Evolutionary conservation across 2,888 invertebrate genomes (phyloP).

Genomic region (Alloscopus bannaensis): DNA sequence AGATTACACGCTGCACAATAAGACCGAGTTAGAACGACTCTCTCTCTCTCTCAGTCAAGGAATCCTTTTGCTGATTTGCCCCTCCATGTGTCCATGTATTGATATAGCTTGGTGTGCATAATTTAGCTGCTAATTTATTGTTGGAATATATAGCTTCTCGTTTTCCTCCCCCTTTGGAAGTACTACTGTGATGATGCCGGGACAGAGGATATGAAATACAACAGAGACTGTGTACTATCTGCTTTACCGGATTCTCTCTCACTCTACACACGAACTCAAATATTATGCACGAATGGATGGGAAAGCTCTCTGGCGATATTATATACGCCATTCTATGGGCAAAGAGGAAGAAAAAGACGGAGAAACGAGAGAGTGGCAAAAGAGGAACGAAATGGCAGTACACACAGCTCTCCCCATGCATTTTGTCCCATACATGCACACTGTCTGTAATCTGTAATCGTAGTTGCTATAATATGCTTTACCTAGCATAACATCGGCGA

Average conservation of each 20-base stretch:
- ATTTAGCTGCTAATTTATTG: conserved; percentile 66
- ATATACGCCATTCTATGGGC: conserved; percentile 33
- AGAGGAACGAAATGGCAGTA: not conserved
- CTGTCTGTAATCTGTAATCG: no score
- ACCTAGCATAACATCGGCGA: conserved; percentile 18
- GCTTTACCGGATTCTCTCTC: no score
- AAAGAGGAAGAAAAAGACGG: conserved; percentile 53
- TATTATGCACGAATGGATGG: conserved; percentile 61
- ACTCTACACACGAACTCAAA: no score
- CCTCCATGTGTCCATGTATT: conserved; percentile 17
- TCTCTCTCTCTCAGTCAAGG: not conserved
- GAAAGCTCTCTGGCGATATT: conserved; percentile 42
- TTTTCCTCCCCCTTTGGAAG: conserved; percentile 58
- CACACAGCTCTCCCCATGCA: not conserved
- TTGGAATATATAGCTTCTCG: conserved; percentile 52
- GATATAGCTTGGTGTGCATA: conserved; percentile 49
- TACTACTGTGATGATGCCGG: conserved; percentile 21
- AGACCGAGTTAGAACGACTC: not conserved
- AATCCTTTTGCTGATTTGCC: conserved; percentile 20
- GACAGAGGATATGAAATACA: not conserved
- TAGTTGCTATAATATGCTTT: not conserved
- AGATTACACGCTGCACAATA: conserved; percentile 14
- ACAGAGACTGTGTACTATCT: no score
- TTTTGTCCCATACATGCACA: not conserved
- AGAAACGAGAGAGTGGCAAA: not conserved